Conservation (phyloP, 2,888 invertebrate species). For the Rhagium mordax region DNA sequence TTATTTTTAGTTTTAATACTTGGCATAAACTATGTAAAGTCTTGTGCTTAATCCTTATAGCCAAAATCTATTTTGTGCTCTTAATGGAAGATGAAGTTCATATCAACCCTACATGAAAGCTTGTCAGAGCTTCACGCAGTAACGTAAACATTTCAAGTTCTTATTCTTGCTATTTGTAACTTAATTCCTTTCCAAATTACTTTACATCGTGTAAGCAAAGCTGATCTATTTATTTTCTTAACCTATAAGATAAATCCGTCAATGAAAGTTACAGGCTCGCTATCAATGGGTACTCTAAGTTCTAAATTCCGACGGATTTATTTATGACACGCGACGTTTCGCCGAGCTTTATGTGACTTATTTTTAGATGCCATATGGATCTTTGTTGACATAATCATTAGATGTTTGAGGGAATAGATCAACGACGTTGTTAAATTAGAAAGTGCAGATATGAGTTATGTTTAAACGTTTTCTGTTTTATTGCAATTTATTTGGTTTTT, state of each 20-base stretch:
- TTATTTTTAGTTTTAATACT: no score
- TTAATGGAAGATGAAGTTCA: neutral
- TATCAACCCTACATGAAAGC: neutral
- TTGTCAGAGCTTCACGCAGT: neutral
- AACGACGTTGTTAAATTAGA: neutral
- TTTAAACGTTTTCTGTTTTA: neutral
- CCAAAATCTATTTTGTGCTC: neutral
- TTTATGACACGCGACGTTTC: slow-evolving; percentile 16
- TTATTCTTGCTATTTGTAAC: neutral
- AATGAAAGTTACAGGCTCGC: slow-evolving; percentile 18
- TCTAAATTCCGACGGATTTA: slow-evolving; percentile 17
- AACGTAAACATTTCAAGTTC: slow-evolving; percentile 5
- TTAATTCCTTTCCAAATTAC: neutral
- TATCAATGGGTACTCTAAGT: slow-evolving; percentile 15
- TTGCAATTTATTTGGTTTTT: slow-evolving; percentile 3
- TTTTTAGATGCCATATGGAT: slow-evolving; percentile 19
- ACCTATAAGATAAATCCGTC: slow-evolving; percentile 26
- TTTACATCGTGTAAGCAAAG: neutral
- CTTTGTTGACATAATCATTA: slow-evolving; percentile 17
- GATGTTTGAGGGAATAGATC: neutral
- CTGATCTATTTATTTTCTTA: slow-evolving; percentile 14
- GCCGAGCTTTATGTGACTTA: neutral
- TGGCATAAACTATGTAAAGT: no score
- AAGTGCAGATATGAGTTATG: neutral
- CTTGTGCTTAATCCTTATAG: no score